Evolutionary conservation across 2,888 invertebrate species (phyloP).

Genomic region (Luperina testacea): DNA sequence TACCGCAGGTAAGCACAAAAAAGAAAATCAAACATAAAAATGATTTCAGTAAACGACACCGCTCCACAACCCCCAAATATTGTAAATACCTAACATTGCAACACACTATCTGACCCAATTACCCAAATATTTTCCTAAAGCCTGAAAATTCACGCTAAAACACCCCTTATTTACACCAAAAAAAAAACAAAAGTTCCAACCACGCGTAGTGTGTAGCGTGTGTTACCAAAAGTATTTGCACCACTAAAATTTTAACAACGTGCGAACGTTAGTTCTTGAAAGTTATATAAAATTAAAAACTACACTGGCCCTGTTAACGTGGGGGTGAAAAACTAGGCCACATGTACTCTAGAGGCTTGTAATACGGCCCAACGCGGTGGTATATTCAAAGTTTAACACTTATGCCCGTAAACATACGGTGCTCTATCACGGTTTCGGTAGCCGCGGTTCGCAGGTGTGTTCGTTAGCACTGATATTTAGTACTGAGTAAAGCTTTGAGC

Average conservation of each 20-base stretch:
- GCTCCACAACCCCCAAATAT: not conserved
- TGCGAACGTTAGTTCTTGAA: constrained; percentile 59
- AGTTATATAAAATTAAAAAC: constrained; percentile 69
- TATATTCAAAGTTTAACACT: constrained; percentile 70
- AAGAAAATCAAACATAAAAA: not conserved
- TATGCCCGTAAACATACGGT: constrained; percentile 65
- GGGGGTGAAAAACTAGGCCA: constrained; percentile 67
- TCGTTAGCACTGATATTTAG: constrained; percentile 61
- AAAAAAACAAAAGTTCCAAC: not conserved
- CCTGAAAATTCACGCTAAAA: not conserved
- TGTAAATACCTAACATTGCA: constrained; percentile 1
- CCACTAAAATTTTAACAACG: constrained; percentile 55
- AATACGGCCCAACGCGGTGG: constrained; percentile 60
- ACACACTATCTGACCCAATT: constrained; percentile 13
- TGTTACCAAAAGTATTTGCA: constrained; percentile 34
- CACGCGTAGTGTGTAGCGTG: not conserved
- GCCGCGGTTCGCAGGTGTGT: constrained; percentile 61
- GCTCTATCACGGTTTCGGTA: constrained; percentile 55
- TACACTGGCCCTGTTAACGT: constrained; percentile 52
- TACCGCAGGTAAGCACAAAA: not conserved
- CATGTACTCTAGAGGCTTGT: constrained; percentile 53
- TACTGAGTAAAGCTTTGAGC: constrained; percentile 59
- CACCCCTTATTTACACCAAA: not conserved
- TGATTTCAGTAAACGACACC: not conserved
- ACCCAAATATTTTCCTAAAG: constrained; percentile 7